Evolutionary conservation across 2,888 invertebrate species (phyloP).

Genomic region (Lasioglossum zephyrum): DNA sequence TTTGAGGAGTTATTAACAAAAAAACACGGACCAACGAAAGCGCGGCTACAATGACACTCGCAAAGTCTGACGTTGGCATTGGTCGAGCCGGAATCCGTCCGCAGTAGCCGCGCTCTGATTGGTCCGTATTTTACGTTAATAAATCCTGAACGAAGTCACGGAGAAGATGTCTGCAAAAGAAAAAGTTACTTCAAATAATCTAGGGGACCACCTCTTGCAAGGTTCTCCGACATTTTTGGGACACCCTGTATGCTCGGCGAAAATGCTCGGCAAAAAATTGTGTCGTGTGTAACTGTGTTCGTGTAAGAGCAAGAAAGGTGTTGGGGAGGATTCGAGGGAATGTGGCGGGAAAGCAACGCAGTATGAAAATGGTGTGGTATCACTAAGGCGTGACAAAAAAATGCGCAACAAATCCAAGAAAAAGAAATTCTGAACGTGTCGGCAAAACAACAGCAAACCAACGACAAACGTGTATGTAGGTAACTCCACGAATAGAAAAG

Average conservation of each 20-base stretch:
- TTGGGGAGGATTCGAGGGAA: neutral
- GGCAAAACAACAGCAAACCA: slow-evolving; percentile 83
- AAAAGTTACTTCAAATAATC: too few species aligned
- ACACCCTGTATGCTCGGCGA: neutral
- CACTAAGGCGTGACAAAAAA: slow-evolving; percentile 75
- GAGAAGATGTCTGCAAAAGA: too few species aligned
- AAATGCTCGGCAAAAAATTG: neutral
- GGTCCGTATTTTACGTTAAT: too few species aligned
- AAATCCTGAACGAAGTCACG: too few species aligned
- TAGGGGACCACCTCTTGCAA: too few species aligned
- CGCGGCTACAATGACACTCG: too few species aligned
- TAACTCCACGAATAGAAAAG: slow-evolving; percentile 72
- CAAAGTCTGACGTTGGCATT: too few species aligned
- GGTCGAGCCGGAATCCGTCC: too few species aligned
- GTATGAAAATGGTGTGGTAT: slow-evolving; percentile 61
- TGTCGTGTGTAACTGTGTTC: neutral
- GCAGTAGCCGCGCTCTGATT: too few species aligned
- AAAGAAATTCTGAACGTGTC: slow-evolving; percentile 74
- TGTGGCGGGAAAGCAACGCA: slow-evolving; percentile 54
- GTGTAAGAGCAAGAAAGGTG: neutral
- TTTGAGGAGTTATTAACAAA: too few species aligned
- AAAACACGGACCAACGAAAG: too few species aligned
- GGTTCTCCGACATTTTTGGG: too few species aligned
- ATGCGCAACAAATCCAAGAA: slow-evolving; percentile 72
- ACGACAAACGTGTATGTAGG: slow-evolving; percentile 81